phyloP scores from a whole-genome alignment of 2,113 vertebrate genomes.

The Podiceps cristatus region DNA sequence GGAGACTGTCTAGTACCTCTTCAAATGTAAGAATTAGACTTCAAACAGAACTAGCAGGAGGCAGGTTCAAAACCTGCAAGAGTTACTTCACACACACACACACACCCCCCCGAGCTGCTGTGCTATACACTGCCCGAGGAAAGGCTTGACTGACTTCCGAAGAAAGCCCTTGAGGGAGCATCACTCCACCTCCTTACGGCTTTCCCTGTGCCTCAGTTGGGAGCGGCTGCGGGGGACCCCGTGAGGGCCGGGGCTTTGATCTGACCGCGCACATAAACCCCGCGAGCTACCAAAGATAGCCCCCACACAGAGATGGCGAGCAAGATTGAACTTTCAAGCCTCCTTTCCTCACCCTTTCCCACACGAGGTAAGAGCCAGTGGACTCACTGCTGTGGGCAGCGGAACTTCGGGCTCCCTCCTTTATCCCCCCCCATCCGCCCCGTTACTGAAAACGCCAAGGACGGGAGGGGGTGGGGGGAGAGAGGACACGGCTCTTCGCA shows the following conservation, averaged over 20 bases:
- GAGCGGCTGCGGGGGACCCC: neutral
- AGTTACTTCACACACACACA: no score
- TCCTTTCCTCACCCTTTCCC: neutral
- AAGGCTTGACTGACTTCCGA: neutral
- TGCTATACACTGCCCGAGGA: neutral
- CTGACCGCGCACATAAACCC: fast-evolving
- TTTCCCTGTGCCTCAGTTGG: neutral
- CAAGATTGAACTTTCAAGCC: neutral
- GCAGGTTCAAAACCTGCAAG: neutral
- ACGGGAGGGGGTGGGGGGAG: fast-evolving
- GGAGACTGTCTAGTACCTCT: fast-evolving
- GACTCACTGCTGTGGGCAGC: fast-evolving
- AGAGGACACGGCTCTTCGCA: neutral
- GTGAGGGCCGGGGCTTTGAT: neutral
- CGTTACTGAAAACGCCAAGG: fast-evolving
- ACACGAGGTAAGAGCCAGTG: fast-evolving
- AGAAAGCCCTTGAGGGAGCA: neutral
- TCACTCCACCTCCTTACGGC: fast-evolving
- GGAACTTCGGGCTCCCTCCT: neutral
- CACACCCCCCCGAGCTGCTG: no score
- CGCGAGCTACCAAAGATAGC: fast-evolving
- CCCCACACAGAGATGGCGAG: neutral
- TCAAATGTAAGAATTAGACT: neutral
- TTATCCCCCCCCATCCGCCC: fast-evolving
- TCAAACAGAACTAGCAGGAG: neutral